Evolutionary conservation across 2,888 invertebrate genomes (phyloP).

Genomic region (Heliconius ethilla): DNA sequence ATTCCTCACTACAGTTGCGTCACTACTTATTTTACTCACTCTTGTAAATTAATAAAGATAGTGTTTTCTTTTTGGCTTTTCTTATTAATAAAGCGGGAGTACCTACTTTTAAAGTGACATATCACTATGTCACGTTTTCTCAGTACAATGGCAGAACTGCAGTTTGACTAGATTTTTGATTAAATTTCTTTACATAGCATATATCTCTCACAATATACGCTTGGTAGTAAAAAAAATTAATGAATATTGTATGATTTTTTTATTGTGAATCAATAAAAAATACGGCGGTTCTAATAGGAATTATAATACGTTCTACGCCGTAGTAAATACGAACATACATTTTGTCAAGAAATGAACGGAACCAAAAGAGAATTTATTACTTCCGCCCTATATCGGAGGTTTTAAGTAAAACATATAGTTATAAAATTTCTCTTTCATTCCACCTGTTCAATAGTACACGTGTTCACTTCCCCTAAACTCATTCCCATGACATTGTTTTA

Average conservation of each 20-base stretch:
- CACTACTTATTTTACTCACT: not conserved
- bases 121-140: too few relatives aligned
- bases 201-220: too few relatives aligned
- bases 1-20: slow-evolving; percentile 3
- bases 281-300: not conserved
- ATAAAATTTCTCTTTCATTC: not conserved
- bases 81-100: too few relatives aligned
- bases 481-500: slow-evolving; percentile 19
- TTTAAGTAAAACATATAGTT: not conserved
- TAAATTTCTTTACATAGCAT: too few relatives aligned
- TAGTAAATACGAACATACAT: not conserved
- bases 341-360: not conserved
- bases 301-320: not conserved
- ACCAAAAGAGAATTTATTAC: not conserved
- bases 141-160: too few relatives aligned
- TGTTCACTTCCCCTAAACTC: not conserved
- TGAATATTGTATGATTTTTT: too few relatives aligned
- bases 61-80: too few relatives aligned
- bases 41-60: not conserved
- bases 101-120: too few relatives aligned
- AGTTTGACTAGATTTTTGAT: too few relatives aligned
- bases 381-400: not conserved
- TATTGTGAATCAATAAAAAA: not conserved
- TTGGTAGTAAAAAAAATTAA: too few relatives aligned
- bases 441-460: not conserved